Evolutionary conservation across 2,113 vertebrate genomes (phyloP).

Genomic region (Grantiella picta): DNA sequence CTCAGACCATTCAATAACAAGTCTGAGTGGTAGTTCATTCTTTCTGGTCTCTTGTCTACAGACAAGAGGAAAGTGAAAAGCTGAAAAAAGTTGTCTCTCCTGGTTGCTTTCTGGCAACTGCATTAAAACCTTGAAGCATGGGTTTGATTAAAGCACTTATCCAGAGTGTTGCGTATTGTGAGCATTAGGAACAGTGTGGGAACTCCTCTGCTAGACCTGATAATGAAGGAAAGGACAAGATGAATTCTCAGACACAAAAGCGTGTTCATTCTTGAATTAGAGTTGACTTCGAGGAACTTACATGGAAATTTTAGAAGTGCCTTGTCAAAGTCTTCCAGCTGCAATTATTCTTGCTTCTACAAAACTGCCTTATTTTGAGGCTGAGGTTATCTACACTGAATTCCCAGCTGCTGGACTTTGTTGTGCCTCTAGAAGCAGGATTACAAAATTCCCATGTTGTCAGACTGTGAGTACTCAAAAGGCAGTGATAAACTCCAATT

Average conservation of each 20-base stretch:
- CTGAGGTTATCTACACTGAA: background rate
- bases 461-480: too few species aligned
- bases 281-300: fast-evolving
- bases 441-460: background rate
- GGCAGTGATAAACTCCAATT: background rate
- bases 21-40: background rate
- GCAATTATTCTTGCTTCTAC: background rate
- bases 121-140: background rate
- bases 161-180: fast-evolving
- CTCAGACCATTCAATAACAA: background rate
- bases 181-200: background rate
- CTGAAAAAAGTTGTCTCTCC: background rate
- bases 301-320: background rate
- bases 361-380: background rate
- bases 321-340: background rate
- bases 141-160: background rate
- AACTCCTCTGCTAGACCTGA: background rate
- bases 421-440: background rate
- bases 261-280: background rate
- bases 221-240: background rate
- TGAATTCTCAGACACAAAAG: background rate
- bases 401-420: background rate
- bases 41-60: background rate
- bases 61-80: background rate
- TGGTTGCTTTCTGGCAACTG: background rate